Evolutionary conservation across 2,113 vertebrate genomes (phyloP), one percentile per base, ranked within the genome.

Genomic region (Ginglymostoma cirratum): DNA sequence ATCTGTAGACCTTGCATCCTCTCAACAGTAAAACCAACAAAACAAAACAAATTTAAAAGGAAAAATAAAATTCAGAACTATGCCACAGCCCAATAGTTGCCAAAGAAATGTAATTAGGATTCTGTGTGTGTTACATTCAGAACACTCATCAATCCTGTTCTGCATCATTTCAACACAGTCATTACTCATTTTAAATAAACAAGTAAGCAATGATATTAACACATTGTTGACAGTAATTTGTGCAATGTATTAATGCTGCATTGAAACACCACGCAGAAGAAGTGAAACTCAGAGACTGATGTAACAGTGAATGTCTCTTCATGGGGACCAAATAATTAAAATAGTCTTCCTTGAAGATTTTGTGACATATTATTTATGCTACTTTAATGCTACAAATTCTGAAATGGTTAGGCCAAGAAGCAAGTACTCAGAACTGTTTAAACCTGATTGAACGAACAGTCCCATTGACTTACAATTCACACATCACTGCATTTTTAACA

Each of bases 401-500:
- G n/a, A 19, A 83, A 17, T 19, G 5, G 42, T 42, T 42, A 42
- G 17, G 17, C 38, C 3, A 21, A 42, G 42, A 83, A 83, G 80
- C 80, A 83, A 83, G 21, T 1, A 42, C 5, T 21, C 80, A 83
- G 80, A 42, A 19, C 80, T 83, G 2, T 61, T 61, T 61, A 12
- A 52, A 89, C 17, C 45, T 24, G 12, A 55, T 90, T 21, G 66
- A 38, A 27, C 69, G 23, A 45, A 27, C 92, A 65, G 87, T 65
- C 23, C 27, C 15, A 61, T 52, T 69, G 92, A 45, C 23, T 69
- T 42, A 48, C 14, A 34, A 69, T 70, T 94, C 92, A 70, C n/a
- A 69, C n/a, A 27, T 1, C n/a, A 27, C 65, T 94, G 65, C 92
- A 94, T 94, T 94, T 90, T 90, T 90, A 61, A 90, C 52, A 90